Evolutionary conservation across 1,140 invertebrate species (phyloP), one percentile per base, ranked within the genome.

Genomic region (Tetragnatha versicolor): DNA sequence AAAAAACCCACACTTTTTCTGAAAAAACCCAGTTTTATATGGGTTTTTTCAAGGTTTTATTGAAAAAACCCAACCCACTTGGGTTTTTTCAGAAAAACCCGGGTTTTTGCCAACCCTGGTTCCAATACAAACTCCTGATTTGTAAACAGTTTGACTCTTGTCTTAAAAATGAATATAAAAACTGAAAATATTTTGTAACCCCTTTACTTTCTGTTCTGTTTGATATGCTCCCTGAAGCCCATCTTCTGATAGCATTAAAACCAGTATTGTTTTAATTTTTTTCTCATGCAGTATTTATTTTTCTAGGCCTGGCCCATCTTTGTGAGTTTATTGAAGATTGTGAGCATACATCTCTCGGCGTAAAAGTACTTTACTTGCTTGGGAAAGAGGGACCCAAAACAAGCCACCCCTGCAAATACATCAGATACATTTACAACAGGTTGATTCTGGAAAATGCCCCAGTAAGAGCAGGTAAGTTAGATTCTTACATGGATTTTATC

Each of bases 251-350:
- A 10, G 1, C 25, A 51, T 2, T 51, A 7, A 9, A n/a, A 51
- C 17, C 39, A 42, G 22, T 12, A 12, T 20, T n/a, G 49, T 55
- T 6, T 20, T 55, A 55, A 20, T 55, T 17, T 20, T 55, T 55
- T 25, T 20, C 22, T 49, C 51, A 29, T n/a, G 17, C 39, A 60
- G 33, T 2, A 12, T 60, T 29, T 31, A 7, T 72, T 20, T 12
- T 60, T 83, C 70, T 80, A 89, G 90, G 97, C 1, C 85, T 99
- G 3, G 94, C 96, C 3, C 97, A 99, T 88, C 87, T 99, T 0
- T 99, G 98, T 85, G 98, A 99, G 85, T 99, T 99, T 84, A 99
- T 99, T 83, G 98, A 99, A 85, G 98, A 99, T 87, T 99, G 98
- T 86, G 98, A 99, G 84, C 97, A 99, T 84, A 94, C 94, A 0